Conservation (phyloP, 2,797 vertebrate species). For the Petrocephalus sullivani region DNA sequence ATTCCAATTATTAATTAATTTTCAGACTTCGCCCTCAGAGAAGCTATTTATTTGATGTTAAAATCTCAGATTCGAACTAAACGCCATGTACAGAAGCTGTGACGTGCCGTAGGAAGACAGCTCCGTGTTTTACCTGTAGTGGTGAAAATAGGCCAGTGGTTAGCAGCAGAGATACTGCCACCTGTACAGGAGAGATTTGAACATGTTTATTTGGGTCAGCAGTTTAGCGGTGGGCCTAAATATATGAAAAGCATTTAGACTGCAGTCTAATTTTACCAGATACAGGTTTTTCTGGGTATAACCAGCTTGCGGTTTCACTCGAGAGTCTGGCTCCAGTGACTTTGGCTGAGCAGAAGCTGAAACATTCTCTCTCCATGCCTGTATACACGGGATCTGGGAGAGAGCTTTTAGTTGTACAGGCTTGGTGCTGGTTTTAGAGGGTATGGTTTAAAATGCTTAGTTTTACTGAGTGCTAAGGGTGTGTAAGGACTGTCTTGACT, state of each 20-base stretch:
- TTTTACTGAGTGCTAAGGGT: constrained; percentile 9
- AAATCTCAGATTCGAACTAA: neutral
- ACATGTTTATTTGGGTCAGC: neutral
- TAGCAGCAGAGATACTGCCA: neutral
- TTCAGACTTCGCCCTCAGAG: neutral
- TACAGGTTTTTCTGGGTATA: neutral
- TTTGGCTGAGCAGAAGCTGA: neutral
- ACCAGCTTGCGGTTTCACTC: neutral
- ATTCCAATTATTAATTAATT: neutral
- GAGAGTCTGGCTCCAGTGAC: neutral
- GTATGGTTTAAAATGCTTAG: neutral
- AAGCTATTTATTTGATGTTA: constrained; percentile 26
- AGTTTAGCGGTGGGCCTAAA: neutral
- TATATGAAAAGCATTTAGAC: neutral
- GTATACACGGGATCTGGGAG: neutral
- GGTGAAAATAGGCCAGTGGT: neutral
- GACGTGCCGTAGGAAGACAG: neutral
- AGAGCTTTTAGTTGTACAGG: neutral
- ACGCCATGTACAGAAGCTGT: neutral
- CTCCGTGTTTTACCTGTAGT: neutral
- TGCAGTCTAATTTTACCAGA: neutral
- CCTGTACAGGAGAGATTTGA: neutral
- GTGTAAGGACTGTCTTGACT: constrained; percentile 41
- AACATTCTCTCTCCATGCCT: constrained; percentile 26
- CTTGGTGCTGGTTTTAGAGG: neutral